Percentiles rank a stretch among this genome's conserved stretches.
phyloP scores from a whole-genome alignment of 2,113 vertebrate genomes.

The Campylomormyrus tamandua region DNA sequence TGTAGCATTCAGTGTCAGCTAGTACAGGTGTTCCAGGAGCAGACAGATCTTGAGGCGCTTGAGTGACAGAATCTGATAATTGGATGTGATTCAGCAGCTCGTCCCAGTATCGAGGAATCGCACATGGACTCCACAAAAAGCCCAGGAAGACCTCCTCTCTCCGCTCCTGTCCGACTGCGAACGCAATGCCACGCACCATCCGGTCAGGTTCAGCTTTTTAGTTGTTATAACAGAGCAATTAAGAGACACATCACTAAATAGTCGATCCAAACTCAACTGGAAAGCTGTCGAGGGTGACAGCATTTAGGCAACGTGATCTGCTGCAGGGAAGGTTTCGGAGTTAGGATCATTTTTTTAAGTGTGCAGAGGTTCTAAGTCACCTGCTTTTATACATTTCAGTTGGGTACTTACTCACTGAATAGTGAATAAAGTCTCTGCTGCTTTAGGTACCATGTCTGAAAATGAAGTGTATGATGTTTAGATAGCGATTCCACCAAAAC shows the following conservation, averaged over 20 bases:
- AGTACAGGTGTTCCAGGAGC: background rate
- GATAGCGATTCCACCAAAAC: background rate
- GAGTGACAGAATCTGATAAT: background rate
- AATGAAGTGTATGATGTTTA: background rate
- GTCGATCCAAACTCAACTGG: background rate
- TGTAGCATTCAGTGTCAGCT: background rate
- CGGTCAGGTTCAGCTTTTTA: background rate
- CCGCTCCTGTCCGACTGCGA: background rate
- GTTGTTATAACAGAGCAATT: background rate
- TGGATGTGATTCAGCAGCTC: background rate
- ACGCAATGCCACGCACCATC: background rate
- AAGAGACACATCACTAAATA: background rate
- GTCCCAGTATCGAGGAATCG: background rate
- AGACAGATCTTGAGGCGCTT: background rate
- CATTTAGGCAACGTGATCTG: background rate
- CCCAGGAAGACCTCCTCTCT: background rate
- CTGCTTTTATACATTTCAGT: background rate
- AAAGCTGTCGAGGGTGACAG: background rate
- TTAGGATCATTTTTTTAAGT: no score
- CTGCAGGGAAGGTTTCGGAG: background rate
- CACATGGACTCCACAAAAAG: background rate
- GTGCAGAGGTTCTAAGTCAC: background rate
- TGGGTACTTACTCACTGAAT: background rate
- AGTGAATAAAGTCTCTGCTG: background rate
- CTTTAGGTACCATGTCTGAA: background rate